Conservation (phyloP, 2,888 invertebrate species). For the Caenorhabditis becei region DNA sequence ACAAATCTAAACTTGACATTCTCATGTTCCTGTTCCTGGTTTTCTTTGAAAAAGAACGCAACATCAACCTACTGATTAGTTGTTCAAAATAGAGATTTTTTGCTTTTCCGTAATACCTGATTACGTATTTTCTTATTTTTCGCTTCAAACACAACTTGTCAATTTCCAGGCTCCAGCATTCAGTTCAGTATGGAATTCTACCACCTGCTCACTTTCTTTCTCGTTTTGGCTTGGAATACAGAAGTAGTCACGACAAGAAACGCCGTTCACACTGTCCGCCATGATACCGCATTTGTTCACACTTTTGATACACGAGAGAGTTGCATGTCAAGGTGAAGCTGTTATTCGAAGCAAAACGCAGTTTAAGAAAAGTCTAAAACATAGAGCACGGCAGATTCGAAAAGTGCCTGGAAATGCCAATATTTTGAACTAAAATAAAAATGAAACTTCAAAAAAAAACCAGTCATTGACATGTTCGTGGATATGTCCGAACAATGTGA, state of each 20-base stretch:
- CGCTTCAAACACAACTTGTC: not conserved
- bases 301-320: conserved; percentile 71
- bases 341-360: not conserved
- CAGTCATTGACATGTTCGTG: not conserved
- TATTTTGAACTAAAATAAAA: too few species aligned
- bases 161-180: not conserved
- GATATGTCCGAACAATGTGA: not conserved
- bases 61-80: conserved; percentile 35
- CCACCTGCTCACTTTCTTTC: conserved; percentile 23
- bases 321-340: conserved; percentile 64
- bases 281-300: conserved; percentile 67
- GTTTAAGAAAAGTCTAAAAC: too few species aligned
- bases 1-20: too few species aligned
- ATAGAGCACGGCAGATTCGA: too few species aligned
- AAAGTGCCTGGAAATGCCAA: too few species aligned
- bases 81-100: conserved; percentile 24
- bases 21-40: too few species aligned
- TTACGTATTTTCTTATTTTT: conserved; percentile 25
- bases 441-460: not conserved
- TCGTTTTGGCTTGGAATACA: conserved; percentile 29
- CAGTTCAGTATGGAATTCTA: conserved; percentile 34
- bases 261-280: conserved; percentile 49
- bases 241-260: conserved; percentile 34
- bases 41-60: not conserved
- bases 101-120: conserved; percentile 36